Evolutionary conservation across 2,797 vertebrate species (phyloP), one percentile per base, ranked within the genome.

Genomic region (Sebastes cheni): DNA sequence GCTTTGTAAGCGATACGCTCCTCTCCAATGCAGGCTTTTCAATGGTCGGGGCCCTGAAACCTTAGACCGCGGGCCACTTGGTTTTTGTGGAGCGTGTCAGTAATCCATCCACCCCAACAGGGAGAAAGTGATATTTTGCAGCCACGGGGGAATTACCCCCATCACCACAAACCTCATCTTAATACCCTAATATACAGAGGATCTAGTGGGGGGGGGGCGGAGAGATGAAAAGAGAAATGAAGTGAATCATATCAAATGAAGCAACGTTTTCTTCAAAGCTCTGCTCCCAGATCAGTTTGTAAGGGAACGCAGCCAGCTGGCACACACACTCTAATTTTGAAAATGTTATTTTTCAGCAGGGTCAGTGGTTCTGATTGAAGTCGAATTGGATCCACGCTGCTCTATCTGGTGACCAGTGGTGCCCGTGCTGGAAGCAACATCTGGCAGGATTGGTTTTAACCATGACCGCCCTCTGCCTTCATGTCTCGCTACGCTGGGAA

Each of bases 81-180:
- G 88, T 90, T 95, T 94, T 80, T 95, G 93, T 90, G 94, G 93
- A 93, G 86, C 73, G 62, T 93, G 92, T 94, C 90, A 89, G 87
- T 92, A 91, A 92, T 87, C 81, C 86, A 89, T 23, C 66, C 18
- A 12, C 27, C 42, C 80, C 79, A 83, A 86, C 69, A 79, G 84
- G 68, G 89, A 87, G 92, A 95, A 95, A 94, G 89, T 92, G 90
- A 95, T 95, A 94, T 95, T 95, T 90, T 92, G 80, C 91, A 92
- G 92, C 93, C 91, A 80, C 72, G 18, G 90, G 92, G 90, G 89
- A 92, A 93, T 88, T 85, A 80, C 86, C 86, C 80, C 69, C 85
- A 82, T 91, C 89, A 89, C 91, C 89, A 73, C 92, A 92, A 91
- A 92, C 91, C 89, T 92, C 87, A 88, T 89, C 83, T 91, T 83